These are phyloP conservation scores for Leontopithecus rosalia DNA, from an alignment of 2,797 vertebrate species.

Conservation along the genomic window DNA sequence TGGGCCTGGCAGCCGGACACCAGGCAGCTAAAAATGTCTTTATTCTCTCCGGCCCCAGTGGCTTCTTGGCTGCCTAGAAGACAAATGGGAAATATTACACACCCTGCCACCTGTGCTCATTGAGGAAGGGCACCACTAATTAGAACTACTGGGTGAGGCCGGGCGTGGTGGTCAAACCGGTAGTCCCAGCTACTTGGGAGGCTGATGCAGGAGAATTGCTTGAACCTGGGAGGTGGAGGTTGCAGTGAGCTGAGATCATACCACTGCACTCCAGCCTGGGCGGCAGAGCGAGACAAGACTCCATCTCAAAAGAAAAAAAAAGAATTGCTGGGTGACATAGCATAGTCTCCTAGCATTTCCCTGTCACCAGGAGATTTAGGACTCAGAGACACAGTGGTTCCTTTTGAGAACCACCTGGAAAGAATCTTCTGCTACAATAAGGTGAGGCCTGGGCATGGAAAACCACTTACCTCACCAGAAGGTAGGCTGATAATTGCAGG, in stretches of 20 bases:
- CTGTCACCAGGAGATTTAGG: neutral
- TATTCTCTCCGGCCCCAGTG: conserved; percentile 63
- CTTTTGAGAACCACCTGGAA: neutral
- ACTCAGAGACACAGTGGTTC: neutral
- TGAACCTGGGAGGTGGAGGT: too few species aligned
- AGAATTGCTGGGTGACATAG: neutral
- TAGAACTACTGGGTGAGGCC: neutral
- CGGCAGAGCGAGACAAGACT: too few species aligned
- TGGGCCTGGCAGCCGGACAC: conserved; percentile 81
- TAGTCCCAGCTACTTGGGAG: neutral
- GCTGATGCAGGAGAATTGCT: too few species aligned
- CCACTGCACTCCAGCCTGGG: too few species aligned
- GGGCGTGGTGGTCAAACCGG: fast-evolving
- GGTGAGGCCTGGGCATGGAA: neutral
- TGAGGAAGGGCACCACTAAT: neutral
- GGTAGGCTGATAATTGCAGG: neutral
- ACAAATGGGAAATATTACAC: conserved; percentile 56
- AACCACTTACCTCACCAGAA: neutral
- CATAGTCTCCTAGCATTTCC: neutral
- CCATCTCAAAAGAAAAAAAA: too few species aligned
- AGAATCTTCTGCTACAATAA: neutral
- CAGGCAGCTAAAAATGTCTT: conserved; percentile 89
- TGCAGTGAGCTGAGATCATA: too few species aligned
- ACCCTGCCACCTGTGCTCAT: neutral
- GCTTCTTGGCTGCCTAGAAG: conserved; percentile 77